Evolutionary conservation across 2,113 vertebrate genomes (phyloP).

Genomic region (Mormyrus iriodes): DNA sequence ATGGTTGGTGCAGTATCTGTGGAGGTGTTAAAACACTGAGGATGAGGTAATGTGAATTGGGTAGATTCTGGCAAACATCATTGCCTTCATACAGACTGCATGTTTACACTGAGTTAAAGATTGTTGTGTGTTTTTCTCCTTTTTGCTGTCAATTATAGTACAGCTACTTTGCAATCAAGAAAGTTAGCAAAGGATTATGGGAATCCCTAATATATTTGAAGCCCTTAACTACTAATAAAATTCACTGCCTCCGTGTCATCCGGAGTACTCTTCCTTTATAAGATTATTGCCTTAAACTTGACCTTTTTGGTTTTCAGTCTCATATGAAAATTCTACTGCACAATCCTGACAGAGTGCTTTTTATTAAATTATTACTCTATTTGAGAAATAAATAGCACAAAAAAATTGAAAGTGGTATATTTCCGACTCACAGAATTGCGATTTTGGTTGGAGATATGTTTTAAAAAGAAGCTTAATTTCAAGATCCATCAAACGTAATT

Average conservation of each 20-base stretch:
- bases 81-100: not conserved
- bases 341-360: not conserved
- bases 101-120: not conserved
- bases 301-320: not conserved
- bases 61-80: not conserved
- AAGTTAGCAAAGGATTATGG: not conserved
- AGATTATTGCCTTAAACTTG: not conserved
- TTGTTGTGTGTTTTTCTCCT: not conserved
- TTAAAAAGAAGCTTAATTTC: not conserved
- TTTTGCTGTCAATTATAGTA: not conserved
- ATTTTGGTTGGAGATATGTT: not conserved
- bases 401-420: not conserved
- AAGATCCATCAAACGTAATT: not conserved
- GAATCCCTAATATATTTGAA: not conserved
- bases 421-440: not conserved
- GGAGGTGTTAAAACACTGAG: not conserved
- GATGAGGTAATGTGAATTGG: not conserved
- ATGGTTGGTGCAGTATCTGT: not conserved
- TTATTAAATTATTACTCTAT: not conserved
- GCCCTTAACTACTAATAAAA: not conserved
- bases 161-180: not conserved
- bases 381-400: not conserved
- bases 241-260: not conserved
- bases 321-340: not conserved
- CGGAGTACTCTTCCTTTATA: not conserved